These are phyloP conservation scores for Sceloporus undulatus DNA, from an alignment of 2,113 vertebrate genomes.

Conservation along the genomic window DNA sequence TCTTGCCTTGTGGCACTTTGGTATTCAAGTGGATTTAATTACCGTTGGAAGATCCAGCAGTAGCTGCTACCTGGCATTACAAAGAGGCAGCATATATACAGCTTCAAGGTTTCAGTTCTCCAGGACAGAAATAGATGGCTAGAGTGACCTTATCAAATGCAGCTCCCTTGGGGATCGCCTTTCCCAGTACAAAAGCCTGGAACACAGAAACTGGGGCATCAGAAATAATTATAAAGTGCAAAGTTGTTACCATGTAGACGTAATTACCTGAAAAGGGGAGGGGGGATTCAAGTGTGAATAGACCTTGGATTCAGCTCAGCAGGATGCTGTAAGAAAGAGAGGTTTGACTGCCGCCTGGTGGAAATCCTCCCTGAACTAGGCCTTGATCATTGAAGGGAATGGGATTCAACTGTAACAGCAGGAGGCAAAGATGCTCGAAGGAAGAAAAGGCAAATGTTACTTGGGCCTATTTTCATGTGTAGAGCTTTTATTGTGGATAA, in stretches of 20 bases:
- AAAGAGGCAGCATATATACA: neutral
- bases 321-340: neutral
- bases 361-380: neutral
- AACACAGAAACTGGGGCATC: conserved; percentile 23
- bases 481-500: neutral
- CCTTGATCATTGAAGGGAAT: neutral
- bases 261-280: conserved; percentile 2
- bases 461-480: neutral
- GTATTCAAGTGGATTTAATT: conserved; percentile 20
- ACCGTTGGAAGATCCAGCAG: neutral
- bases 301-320: neutral
- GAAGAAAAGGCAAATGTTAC: no score
- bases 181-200: conserved; percentile 16
- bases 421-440: neutral
- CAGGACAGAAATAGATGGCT: conserved; percentile 24
- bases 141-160: conserved; percentile 22
- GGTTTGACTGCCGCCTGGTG: conserved; percentile 20
- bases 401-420: neutral
- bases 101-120: conserved; percentile 10
- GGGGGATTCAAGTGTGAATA: neutral
- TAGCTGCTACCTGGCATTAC: neutral
- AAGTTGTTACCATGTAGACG: conserved; percentile 6
- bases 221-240: conserved; percentile 21
- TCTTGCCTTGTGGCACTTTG: neutral
- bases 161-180: conserved; percentile 9